Evolutionary conservation across 1,140 invertebrate genomes (phyloP).

Genomic region (Leptopilina clavipes): DNA sequence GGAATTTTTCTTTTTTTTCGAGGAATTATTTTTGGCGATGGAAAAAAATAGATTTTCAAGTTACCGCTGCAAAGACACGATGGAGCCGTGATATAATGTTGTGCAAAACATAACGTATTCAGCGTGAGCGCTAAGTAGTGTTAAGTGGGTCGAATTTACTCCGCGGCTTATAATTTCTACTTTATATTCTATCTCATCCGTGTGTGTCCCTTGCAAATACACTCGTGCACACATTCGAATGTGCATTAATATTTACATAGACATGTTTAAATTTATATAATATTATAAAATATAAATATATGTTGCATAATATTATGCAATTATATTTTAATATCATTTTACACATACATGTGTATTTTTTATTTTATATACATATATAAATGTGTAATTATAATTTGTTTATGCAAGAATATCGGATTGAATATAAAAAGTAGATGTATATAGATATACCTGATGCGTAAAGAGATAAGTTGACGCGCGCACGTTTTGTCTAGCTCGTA

Average conservation of each 20-base stretch:
- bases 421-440: too few species aligned
- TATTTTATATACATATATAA: too few species aligned
- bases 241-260: too few species aligned
- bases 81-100: conserved; percentile 65
- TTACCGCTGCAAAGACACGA: not conserved
- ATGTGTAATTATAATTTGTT: too few species aligned
- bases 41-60: not conserved
- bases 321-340: too few species aligned
- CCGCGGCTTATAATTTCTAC: conserved; percentile 73
- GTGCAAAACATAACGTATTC: conserved; percentile 74
- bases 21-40: not conserved
- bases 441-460: not conserved
- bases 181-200: conserved; percentile 69
- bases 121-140: conserved; percentile 72
- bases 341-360: too few species aligned
- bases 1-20: too few species aligned
- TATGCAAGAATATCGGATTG: too few species aligned
- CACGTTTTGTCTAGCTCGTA: conserved; percentile 47
- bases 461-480: not conserved
- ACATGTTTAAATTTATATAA: too few species aligned
- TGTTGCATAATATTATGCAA: too few species aligned
- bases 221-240: not conserved
- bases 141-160: conserved; percentile 75
- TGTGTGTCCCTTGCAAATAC: conserved; percentile 37
- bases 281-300: too few species aligned